Evolutionary conservation across 2,888 invertebrate species (phyloP).

Genomic region (Trissolcus japonicus): DNA sequence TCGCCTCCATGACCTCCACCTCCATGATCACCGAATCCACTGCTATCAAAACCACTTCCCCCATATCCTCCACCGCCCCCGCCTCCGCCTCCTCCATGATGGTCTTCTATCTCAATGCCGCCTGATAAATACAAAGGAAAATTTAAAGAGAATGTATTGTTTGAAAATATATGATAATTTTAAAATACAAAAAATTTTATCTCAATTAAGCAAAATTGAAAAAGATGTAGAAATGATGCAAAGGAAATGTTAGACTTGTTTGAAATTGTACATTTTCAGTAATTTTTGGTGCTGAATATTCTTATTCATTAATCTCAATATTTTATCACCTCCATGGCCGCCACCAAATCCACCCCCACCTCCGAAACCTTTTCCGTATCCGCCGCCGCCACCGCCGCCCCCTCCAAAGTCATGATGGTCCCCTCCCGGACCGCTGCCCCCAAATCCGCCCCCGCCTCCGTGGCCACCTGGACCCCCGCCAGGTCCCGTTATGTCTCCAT

Average conservation of each 20-base stretch:
- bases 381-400: not conserved
- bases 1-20: slow-evolving; percentile 16
- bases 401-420: slow-evolving; percentile 24
- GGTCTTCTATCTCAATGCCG: slow-evolving; percentile 8
- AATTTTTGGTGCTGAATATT: too few species aligned
- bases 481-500: slow-evolving; percentile 4
- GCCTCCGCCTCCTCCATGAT: slow-evolving; percentile 29
- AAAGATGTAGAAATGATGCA: too few species aligned
- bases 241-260: too few species aligned
- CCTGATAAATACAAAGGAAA: not conserved
- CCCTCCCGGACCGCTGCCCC: slow-evolving; percentile 9
- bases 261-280: not conserved
- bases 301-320: not conserved
- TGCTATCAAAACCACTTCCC: slow-evolving; percentile 2
- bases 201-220: too few species aligned
- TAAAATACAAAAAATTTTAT: too few species aligned
- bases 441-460: not conserved
- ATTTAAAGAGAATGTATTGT: too few species aligned
- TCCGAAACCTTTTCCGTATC: not conserved
- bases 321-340: not conserved
- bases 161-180: too few species aligned
- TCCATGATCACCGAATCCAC: slow-evolving; percentile 4
- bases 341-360: not conserved
- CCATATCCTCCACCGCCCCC: slow-evolving; percentile 15
- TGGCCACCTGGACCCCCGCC: slow-evolving; percentile 8